These are phyloP conservation scores for Agrilus planipennis DNA, from an alignment of 1,140 invertebrate species.

Conservation along the genomic window DNA sequence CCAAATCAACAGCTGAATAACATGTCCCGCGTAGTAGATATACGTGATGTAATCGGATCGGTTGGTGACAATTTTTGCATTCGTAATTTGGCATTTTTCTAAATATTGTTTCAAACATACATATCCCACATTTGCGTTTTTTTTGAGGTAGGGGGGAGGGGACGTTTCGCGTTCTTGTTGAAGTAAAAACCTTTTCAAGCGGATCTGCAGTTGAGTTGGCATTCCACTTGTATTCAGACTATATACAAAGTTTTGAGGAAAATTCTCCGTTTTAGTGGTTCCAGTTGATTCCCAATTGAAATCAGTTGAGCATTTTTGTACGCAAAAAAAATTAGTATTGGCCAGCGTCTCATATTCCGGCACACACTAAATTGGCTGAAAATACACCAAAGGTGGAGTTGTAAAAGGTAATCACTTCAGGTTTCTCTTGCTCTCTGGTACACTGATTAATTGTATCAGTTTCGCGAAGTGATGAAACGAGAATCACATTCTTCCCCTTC, in stretches of 20 bases:
- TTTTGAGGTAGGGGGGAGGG: too few relatives aligned
- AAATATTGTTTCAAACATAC: not conserved
- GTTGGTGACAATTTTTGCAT: not conserved
- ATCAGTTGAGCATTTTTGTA: not conserved
- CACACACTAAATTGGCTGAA: not conserved
- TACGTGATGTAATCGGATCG: not conserved
- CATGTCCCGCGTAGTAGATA: too few relatives aligned
- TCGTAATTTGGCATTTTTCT: not conserved
- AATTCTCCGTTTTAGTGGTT: not conserved
- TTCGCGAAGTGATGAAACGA: not conserved
- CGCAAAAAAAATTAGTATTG: not conserved
- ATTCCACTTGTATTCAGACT: not conserved
- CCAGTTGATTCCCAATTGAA: not conserved
- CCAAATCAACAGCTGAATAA: too few relatives aligned
- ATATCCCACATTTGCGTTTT: not conserved
- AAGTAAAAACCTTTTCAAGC: not conserved
- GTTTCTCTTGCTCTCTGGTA: not conserved
- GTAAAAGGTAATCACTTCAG: not conserved
- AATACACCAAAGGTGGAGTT: not conserved
- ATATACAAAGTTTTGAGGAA: not conserved
- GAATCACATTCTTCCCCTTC: not conserved
- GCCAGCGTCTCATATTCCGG: slow-evolving; percentile 1
- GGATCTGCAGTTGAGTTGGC: not conserved
- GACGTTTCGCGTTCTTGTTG: not conserved
- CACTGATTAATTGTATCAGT: not conserved